These are phyloP conservation scores for Acleris emargana DNA, from an alignment of 2,888 invertebrate genomes.

Conservation along the genomic window DNA sequence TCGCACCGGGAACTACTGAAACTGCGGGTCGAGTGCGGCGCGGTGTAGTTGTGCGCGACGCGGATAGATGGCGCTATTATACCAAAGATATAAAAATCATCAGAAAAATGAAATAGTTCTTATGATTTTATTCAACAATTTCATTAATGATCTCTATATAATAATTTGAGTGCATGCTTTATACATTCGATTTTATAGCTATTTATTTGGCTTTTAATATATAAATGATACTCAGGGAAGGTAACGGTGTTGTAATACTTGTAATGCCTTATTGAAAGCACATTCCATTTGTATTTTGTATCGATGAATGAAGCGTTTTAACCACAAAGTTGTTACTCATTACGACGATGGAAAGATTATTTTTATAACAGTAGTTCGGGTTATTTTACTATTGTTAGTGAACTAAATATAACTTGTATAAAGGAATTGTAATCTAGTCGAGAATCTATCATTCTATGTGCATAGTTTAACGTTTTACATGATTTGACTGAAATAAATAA, in stretches of 20 bases:
- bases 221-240: too few relatives aligned
- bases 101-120: not conserved
- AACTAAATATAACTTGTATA: constrained; percentile 8
- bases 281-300: too few relatives aligned
- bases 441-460: constrained; percentile 35
- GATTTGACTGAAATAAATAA: constrained; percentile 66
- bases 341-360: constrained; percentile 21
- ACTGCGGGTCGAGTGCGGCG: not conserved
- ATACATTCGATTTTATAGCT: too few relatives aligned
- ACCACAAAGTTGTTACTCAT: not conserved
- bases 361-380: constrained; percentile 23
- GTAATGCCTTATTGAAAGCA: too few relatives aligned
- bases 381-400: constrained; percentile 6
- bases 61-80: not conserved
- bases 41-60: not conserved
- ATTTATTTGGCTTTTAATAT: too few relatives aligned
- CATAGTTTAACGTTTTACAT: constrained; percentile 49
- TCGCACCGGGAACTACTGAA: not conserved
- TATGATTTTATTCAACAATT: not conserved
- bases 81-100: not conserved
- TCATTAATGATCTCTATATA: too few relatives aligned
- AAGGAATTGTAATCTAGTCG: constrained; percentile 42
- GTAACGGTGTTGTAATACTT: too few relatives aligned
- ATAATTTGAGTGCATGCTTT: too few relatives aligned
- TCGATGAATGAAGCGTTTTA: too few relatives aligned